These are phyloP conservation scores for Cyclopterus lumpus DNA, from an alignment of 2,797 vertebrate genomes.

Conservation along the genomic window DNA sequence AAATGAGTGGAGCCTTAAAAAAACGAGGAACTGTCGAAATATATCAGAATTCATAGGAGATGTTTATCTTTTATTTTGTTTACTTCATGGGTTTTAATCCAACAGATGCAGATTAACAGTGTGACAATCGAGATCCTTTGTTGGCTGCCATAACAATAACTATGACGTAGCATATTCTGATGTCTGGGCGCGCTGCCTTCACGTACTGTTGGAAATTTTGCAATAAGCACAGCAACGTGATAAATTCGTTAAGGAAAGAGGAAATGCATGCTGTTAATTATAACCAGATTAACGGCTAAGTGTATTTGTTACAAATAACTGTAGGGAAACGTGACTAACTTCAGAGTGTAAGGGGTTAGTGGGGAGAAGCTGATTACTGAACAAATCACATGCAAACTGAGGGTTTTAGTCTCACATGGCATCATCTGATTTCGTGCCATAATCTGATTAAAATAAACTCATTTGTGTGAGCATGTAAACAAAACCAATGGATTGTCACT, in stretches of 20 bases:
- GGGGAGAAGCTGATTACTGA: conserved; percentile 43
- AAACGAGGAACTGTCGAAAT: background rate
- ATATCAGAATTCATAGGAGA: fast-evolving
- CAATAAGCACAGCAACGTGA: fast-evolving
- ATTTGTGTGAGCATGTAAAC: conserved; percentile 32
- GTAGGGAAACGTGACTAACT: conserved; percentile 12
- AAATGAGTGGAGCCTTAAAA: background rate
- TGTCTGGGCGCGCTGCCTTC: conserved; percentile 62
- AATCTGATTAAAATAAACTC: conserved; percentile 51
- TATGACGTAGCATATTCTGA: conserved; percentile 69
- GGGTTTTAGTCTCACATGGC: conserved; percentile 40
- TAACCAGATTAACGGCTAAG: background rate
- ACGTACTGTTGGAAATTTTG: conserved; percentile 20
- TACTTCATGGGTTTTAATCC: conserved; percentile 32
- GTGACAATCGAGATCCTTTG: conserved; percentile 62
- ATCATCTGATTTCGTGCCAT: conserved; percentile 41
- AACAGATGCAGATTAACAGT: conserved; percentile 33
- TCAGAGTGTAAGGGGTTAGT: conserved; percentile 13
- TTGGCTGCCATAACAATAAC: conserved; percentile 64
- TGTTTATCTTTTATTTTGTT: background rate
- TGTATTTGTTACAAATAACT: background rate
- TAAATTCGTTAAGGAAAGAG: background rate
- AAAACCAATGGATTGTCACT: conserved; percentile 12
- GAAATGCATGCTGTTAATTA: background rate
- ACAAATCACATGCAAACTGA: conserved; percentile 47